These are phyloP conservation scores for Bujurquina vittata DNA, from an alignment of 2,113 vertebrate species.

Conservation along the genomic window DNA sequence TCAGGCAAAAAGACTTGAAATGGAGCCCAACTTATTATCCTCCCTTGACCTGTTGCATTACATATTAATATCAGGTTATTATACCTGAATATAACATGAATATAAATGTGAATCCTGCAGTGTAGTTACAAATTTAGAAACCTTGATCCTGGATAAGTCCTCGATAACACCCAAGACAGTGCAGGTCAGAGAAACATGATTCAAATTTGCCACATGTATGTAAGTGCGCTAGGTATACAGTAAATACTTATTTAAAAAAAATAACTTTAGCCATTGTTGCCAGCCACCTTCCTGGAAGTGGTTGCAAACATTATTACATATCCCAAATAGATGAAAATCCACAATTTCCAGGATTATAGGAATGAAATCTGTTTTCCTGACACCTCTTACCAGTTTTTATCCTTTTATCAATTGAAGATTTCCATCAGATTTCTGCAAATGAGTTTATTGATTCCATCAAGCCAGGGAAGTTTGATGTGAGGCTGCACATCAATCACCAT, in stretches of 20 bases:
- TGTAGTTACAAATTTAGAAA: background rate
- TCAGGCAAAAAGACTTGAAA: conserved; percentile 24
- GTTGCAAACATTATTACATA: background rate
- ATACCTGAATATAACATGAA: background rate
- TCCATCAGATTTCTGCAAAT: conserved; percentile 58
- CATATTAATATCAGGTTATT: background rate
- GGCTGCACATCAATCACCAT: conserved; percentile 59
- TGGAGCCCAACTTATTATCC: conserved; percentile 7
- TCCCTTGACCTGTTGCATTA: background rate
- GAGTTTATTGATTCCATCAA: conserved; percentile 70
- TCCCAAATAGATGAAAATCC: background rate
- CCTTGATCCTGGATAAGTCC: background rate
- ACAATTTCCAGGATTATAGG: background rate
- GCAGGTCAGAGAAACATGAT: background rate
- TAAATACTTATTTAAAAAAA: background rate
- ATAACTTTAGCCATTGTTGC: background rate
- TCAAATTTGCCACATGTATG: background rate
- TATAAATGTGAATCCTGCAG: background rate
- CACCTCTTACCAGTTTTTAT: conserved; percentile 39
- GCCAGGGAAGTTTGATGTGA: conserved; percentile 44
- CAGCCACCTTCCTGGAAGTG: background rate
- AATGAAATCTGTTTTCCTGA: conserved; percentile 36
- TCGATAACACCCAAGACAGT: background rate
- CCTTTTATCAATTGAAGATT: conserved; percentile 51
- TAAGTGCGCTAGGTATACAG: background rate